phyloP scores from a whole-genome alignment of 2,888 invertebrate genomes.

The Nezara viridula region DNA sequence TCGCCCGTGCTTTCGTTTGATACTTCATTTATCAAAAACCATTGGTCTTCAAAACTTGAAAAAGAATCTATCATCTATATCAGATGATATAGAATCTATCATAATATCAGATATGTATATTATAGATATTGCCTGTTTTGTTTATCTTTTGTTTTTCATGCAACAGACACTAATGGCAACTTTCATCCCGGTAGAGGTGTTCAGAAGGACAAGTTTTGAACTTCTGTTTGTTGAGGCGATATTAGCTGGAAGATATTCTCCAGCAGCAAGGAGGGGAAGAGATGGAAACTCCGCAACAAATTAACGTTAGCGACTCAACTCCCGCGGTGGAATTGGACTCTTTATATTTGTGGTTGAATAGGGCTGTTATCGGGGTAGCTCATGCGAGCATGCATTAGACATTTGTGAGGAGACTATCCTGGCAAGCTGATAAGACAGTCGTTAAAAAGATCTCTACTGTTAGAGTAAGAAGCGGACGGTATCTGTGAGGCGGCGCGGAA shows the following conservation, averaged over 20 bases:
- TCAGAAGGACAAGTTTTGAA: not conserved
- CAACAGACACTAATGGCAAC: too few relatives aligned
- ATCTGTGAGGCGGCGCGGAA: constrained; percentile 49
- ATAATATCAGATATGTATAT: too few relatives aligned
- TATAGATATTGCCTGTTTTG: too few relatives aligned
- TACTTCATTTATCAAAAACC: too few relatives aligned
- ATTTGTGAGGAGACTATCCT: constrained; percentile 38
- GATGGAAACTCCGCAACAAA: constrained; percentile 22
- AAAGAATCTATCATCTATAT: too few relatives aligned
- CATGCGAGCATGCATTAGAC: constrained; percentile 50
- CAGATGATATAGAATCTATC: too few relatives aligned
- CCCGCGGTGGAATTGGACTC: constrained; percentile 15
- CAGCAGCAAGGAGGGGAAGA: not conserved
- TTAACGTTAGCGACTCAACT: constrained; percentile 28
- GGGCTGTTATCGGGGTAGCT: constrained; percentile 23
- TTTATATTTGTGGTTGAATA: constrained; percentile 25
- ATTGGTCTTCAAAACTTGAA: too few relatives aligned
- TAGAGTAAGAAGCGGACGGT: not conserved
- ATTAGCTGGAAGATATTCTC: not conserved
- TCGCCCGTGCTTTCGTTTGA: too few relatives aligned
- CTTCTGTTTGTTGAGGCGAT: not conserved
- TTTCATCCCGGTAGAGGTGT: too few relatives aligned
- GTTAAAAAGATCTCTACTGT: constrained; percentile 32
- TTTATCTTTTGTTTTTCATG: too few relatives aligned
- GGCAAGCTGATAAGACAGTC: not conserved